Conservation (phyloP, 2,113 vertebrate species). For the Erythrocebus patas region DNA sequence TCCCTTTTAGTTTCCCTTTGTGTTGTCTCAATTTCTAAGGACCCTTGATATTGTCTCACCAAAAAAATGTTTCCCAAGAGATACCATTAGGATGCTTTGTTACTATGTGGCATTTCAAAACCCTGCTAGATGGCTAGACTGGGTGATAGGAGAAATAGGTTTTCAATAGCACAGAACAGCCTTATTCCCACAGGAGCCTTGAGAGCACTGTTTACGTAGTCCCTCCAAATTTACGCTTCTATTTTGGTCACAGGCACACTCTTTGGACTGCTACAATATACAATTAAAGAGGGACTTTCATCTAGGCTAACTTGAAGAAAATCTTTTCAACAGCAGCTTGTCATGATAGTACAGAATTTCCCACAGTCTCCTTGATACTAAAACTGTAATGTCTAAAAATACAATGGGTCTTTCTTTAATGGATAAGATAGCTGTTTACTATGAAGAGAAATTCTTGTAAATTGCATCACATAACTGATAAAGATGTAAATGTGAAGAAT, state of each 20-base stretch:
- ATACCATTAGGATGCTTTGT: conserved; percentile 78
- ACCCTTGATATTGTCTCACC: conserved; percentile 62
- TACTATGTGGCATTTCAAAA: conserved; percentile 77
- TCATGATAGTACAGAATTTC: conserved; percentile 49
- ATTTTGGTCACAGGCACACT: conserved; percentile 77
- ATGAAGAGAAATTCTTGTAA: background rate
- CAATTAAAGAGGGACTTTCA: conserved; percentile 79
- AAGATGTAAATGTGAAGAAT: background rate
- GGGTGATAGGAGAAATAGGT: conserved; percentile 78
- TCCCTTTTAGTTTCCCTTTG: conserved; percentile 57
- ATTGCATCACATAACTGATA: background rate
- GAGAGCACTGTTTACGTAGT: conserved; percentile 73
- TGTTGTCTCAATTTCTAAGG: conserved; percentile 76
- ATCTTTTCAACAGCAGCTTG: conserved; percentile 66
- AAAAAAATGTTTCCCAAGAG: conserved; percentile 81
- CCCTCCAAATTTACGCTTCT: conserved; percentile 78
- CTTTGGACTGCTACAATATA: conserved; percentile 71
- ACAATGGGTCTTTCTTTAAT: conserved; percentile 21
- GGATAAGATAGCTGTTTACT: background rate
- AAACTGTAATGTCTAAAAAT: conserved; percentile 42
- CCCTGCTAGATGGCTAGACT: conserved; percentile 59
- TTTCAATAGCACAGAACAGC: conserved; percentile 68
- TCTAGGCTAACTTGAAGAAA: conserved; percentile 68
- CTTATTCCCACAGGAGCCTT: conserved; percentile 72
- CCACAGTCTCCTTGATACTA: conserved; percentile 50